These are phyloP conservation scores for Tamandua tetradactyla DNA, from an alignment of 2,797 vertebrate genomes.

Conservation along the genomic window DNA sequence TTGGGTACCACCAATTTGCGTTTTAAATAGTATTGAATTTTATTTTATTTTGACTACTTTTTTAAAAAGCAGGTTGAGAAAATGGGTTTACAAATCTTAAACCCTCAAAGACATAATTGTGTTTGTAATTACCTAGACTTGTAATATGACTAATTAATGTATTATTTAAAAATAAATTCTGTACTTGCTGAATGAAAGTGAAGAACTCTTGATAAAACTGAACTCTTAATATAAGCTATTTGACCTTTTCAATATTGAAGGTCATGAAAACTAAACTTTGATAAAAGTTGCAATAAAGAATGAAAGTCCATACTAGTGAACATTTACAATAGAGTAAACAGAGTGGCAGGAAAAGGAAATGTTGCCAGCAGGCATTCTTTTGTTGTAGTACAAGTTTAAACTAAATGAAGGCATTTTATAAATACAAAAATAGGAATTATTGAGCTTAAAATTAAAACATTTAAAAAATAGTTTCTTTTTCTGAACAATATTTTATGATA, in stretches of 20 bases:
- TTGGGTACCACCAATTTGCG: background rate
- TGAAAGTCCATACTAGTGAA: background rate
- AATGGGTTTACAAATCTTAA: conserved; percentile 6
- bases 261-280: conserved; percentile 47
- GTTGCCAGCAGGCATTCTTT: background rate
- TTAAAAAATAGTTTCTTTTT: conserved; percentile 34
- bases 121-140: conserved; percentile 11
- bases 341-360: background rate
- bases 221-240: background rate
- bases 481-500: conserved; percentile 22
- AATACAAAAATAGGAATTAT: conserved; percentile 43
- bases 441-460: conserved; percentile 33
- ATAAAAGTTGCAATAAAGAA: background rate
- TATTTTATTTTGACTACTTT: background rate
- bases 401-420: background rate
- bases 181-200: background rate
- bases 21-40: conserved; percentile 1
- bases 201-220: background rate
- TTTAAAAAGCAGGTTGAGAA: background rate
- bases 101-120: background rate
- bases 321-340: background rate
- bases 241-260: background rate
- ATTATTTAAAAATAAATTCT: background rate
- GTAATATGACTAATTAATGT: too few species aligned
- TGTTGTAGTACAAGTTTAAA: conserved; percentile 29